Evolutionary conservation across 1,140 invertebrate species (phyloP).

Genomic region (Mylabris phalerata): DNA sequence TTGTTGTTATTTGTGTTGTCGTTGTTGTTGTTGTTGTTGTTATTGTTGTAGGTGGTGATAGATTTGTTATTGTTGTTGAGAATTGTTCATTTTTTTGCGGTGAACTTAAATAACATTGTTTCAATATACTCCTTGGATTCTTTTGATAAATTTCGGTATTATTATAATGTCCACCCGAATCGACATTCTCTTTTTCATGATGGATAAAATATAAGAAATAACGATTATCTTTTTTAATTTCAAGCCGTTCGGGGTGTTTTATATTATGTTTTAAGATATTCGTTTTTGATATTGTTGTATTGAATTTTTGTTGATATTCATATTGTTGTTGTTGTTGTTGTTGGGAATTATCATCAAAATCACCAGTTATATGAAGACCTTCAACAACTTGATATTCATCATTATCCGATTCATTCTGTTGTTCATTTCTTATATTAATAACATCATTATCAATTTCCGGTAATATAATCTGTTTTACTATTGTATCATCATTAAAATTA

Average conservation of each 20-base stretch:
- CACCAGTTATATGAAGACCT: slow-evolving; percentile 24
- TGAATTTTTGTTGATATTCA: background rate
- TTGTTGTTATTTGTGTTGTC: slow-evolving; percentile 1
- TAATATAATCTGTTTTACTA: background rate
- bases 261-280: slow-evolving; percentile 21
- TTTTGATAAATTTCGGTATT: slow-evolving; percentile 13
- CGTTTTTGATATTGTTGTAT: background rate
- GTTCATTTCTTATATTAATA: background rate
- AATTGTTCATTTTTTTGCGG: no score
- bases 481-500: background rate
- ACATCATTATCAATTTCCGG: background rate
- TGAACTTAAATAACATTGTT: background rate
- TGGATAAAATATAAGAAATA: slow-evolving; percentile 26
- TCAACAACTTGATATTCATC: slow-evolving; percentile 27
- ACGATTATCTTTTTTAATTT: slow-evolving; percentile 4
- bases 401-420: slow-evolving; percentile 18
- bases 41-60: no score
- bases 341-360: background rate
- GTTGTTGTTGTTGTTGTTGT: no score
- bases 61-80: no score
- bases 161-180: slow-evolving; percentile 3
- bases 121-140: slow-evolving; percentile 33
- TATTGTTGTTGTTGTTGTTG: background rate
- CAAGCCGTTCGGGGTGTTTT: background rate
- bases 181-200: slow-evolving; percentile 35